Conservation (phyloP, 2,797 vertebrate genomes). For the Onychomys torridus region DNA sequence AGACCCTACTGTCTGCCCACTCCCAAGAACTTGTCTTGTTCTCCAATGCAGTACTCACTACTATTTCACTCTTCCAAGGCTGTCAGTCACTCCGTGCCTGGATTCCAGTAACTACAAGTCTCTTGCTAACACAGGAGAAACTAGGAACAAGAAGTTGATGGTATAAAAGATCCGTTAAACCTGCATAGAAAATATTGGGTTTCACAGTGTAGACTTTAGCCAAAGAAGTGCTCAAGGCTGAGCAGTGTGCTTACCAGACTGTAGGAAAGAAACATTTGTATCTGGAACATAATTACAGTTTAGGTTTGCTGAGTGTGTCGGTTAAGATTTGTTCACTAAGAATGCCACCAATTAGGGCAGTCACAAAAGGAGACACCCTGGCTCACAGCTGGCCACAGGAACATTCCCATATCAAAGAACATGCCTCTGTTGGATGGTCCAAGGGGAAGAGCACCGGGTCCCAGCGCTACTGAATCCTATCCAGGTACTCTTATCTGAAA, state of each 20-base stretch:
- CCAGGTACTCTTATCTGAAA: too few relatives aligned
- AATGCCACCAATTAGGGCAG: neutral
- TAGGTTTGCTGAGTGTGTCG: neutral
- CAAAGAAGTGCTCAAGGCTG: neutral
- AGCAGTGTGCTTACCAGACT: neutral
- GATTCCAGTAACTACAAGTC: conserved; percentile 89
- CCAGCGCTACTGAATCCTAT: neutral
- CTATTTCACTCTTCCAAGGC: conserved; percentile 84
- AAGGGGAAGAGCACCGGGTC: neutral
- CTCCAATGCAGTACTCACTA: conserved; percentile 88
- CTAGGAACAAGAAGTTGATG: neutral
- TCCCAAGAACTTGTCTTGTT: conserved; percentile 84
- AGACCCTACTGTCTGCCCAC: conserved; percentile 92
- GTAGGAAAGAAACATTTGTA: neutral
- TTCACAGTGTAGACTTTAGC: neutral
- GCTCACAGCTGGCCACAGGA: neutral
- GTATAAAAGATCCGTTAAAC: neutral
- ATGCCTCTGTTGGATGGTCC: neutral
- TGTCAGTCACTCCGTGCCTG: conserved; percentile 90
- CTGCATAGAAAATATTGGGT: neutral
- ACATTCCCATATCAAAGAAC: neutral
- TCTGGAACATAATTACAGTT: neutral
- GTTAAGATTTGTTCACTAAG: neutral
- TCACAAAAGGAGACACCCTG: neutral
- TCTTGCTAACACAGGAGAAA: conserved; percentile 38